Percentiles rank a stretch among this genome's conserved stretches.
These are phyloP conservation scores for Orthosia incerta DNA, from an alignment of 2,888 invertebrate genomes.

Conservation along the genomic window DNA sequence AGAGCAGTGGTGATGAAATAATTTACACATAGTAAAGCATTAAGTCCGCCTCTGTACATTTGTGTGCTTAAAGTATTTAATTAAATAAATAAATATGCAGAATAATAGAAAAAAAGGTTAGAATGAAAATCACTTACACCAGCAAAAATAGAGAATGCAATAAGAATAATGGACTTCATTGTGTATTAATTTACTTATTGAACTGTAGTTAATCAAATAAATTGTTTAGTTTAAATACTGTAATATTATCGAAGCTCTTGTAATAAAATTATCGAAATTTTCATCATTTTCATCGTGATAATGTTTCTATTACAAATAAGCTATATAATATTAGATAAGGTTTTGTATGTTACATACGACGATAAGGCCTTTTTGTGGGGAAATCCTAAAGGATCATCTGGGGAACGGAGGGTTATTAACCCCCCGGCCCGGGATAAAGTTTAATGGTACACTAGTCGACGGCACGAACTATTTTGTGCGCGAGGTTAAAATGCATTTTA, in stretches of 20 bases:
- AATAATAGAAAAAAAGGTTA: too few relatives aligned
- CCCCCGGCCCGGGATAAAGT: too few relatives aligned
- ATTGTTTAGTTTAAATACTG: slow-evolving; percentile 29
- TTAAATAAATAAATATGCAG: too few relatives aligned
- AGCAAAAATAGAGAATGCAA: slow-evolving; percentile 25
- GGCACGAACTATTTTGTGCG: too few relatives aligned
- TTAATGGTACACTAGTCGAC: too few relatives aligned
- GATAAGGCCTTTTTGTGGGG: not conserved
- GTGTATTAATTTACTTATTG: not conserved
- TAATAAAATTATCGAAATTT: slow-evolving; percentile 1
- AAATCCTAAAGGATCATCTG: too few relatives aligned
- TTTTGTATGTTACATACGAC: not conserved
- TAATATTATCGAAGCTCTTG: slow-evolving; percentile 16
- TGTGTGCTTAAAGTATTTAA: too few relatives aligned
- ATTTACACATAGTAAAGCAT: too few relatives aligned
- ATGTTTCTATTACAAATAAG: not conserved
- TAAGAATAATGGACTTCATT: slow-evolving; percentile 37
- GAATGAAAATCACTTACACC: slow-evolving; percentile 31
- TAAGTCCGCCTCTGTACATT: too few relatives aligned
- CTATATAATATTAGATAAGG: not conserved
- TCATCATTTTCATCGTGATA: slow-evolving; percentile 18
- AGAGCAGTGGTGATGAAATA: too few relatives aligned
- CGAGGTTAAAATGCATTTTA: too few relatives aligned
- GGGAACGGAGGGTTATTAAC: too few relatives aligned
- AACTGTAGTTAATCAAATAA: slow-evolving; percentile 1